Evolutionary conservation across 2,113 vertebrate species (phyloP).

Genomic region (cattle (Bos taurus)): DNA sequence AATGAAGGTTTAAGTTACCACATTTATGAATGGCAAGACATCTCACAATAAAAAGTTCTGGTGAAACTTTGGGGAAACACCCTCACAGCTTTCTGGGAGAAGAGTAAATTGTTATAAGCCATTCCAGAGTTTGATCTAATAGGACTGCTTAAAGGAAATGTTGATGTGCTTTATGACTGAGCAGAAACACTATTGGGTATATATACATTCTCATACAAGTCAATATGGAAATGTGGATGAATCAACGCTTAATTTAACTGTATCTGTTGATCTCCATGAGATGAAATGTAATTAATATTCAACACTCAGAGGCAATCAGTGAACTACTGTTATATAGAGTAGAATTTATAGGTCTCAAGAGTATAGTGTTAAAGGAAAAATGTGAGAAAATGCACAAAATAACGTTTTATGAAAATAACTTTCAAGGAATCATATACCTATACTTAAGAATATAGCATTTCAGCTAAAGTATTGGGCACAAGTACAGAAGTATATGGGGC

Average conservation of each 20-base stretch:
- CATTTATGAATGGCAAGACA: background rate
- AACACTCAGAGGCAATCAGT: background rate
- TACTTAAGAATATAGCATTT: background rate
- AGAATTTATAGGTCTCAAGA: background rate
- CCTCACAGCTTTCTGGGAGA: background rate
- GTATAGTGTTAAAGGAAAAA: background rate
- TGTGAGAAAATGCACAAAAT: background rate
- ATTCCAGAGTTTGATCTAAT: background rate
- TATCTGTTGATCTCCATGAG: background rate
- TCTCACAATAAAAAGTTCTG: background rate
- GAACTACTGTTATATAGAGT: background rate
- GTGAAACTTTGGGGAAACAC: background rate
- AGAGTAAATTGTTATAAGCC: background rate
- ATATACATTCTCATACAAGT: background rate
- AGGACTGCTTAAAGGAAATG: background rate
- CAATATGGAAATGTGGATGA: background rate
- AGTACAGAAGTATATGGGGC: background rate
- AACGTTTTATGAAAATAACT: background rate
- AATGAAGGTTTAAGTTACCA: background rate
- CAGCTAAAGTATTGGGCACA: background rate
- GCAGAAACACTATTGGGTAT: background rate
- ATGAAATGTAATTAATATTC: background rate
- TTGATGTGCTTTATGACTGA: background rate
- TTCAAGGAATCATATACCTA: background rate
- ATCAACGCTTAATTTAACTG: background rate